Evolutionary conservation across 2,113 vertebrate species (phyloP), one percentile per base, ranked within the genome.

Genomic region (Saguinus midas): DNA sequence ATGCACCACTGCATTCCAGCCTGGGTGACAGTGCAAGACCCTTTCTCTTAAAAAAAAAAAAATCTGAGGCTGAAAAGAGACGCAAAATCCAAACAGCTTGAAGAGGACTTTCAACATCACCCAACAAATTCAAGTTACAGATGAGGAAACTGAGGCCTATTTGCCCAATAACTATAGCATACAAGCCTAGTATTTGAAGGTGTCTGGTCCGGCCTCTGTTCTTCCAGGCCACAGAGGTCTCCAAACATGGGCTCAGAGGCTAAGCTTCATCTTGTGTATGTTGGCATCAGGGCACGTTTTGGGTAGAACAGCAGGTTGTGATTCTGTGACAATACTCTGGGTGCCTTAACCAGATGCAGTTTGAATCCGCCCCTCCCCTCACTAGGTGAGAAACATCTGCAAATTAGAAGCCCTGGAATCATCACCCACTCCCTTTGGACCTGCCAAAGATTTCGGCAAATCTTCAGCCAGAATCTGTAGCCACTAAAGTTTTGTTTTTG

Each of bases 241-340:
- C 55, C 57, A 57, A 16, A 23, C 2, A 20, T 25, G 0, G 4
- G 25, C 72, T 61, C 45, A 12, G 20, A 68, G 93, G 64, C 18
- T 3, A 0, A 29, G 7, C 48, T 2, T 10, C 80, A 32, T 0
- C 13, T 10, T 32, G 20, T 37, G 27, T 52, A 4, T 0, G 0
- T 14, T 23, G 13, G n/a, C 37, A 18, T 20, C 27, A 0, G 13
- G 1, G 21, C 17, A 27, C 4, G 8, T 6, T 25, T 32, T 5
- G 37, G 43, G 81, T 12, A 18, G 16, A 35, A 32, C 1, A 21
- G 75, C 12, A 32, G 61, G 29, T 72, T 7, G 0, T 43, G 80
- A 48, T 18, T 40, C n/a, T 6, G 14, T 58, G 52, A 27, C 57
- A 57, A 6, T 29, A 32, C 1, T n/a, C 37, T 6, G 27, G 8